These are phyloP conservation scores for Drosophila fuyamai DNA, from an alignment of 1,140 invertebrate genomes.

Conservation along the genomic window DNA sequence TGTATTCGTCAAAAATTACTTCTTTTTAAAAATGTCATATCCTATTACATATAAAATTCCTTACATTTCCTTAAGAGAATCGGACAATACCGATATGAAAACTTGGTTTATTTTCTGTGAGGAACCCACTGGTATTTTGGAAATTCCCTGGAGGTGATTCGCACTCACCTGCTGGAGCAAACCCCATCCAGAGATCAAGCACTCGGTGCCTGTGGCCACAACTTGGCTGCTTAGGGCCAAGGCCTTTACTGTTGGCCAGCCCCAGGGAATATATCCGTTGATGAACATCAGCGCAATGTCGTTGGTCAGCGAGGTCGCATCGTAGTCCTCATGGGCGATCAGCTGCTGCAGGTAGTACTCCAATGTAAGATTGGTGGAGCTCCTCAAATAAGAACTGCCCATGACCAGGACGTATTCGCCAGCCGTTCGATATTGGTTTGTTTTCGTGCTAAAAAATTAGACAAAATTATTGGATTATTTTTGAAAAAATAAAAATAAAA, in stretches of 20 bases:
- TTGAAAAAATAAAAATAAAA: fast-evolving
- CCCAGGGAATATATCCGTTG: slow-evolving; percentile 65
- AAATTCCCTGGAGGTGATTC: neutral
- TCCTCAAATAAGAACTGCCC: slow-evolving; percentile 48
- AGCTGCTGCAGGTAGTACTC: slow-evolving; percentile 61
- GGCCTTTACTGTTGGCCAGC: slow-evolving; percentile 21
- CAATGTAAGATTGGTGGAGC: slow-evolving; percentile 28
- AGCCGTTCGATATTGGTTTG: slow-evolving; percentile 29
- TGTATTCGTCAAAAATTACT: too few species aligned
- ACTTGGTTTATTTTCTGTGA: too few species aligned
- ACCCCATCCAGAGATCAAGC: slow-evolving; percentile 69
- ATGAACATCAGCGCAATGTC: slow-evolving; percentile 68
- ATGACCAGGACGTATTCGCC: slow-evolving; percentile 66
- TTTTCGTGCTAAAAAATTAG: slow-evolving; percentile 1
- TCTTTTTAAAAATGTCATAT: too few species aligned
- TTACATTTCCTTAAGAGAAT: too few species aligned
- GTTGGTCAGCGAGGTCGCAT: slow-evolving; percentile 34
- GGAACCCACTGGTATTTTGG: neutral
- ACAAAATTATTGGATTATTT: neutral
- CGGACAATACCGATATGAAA: too few species aligned
- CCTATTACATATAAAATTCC: too few species aligned
- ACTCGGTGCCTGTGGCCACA: slow-evolving; percentile 20
- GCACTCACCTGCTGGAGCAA: slow-evolving; percentile 25
- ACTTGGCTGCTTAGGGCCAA: slow-evolving; percentile 22
- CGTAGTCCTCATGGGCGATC: slow-evolving; percentile 36